Evolutionary conservation across 2,888 invertebrate species (phyloP), one percentile per base, ranked within the genome.

Genomic region (Drosophila robusta): DNA sequence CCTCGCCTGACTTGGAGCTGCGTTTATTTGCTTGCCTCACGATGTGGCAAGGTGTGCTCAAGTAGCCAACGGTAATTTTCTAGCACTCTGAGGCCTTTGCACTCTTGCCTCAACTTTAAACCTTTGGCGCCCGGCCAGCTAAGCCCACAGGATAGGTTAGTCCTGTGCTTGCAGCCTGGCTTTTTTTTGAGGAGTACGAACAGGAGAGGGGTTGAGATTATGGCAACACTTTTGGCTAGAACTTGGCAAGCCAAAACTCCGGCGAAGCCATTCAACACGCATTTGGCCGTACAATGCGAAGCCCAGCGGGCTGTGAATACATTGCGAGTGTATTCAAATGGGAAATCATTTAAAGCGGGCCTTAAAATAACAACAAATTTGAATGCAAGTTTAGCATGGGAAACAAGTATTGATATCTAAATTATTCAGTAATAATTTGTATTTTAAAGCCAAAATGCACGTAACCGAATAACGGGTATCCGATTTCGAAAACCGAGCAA

Each of bases 11-110:
- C 36, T 34, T 60, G 65, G 54, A 41, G 39, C 51, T 60, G 55
- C 74, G 78, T 62, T 68, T 73, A 78, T 78, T 78, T 73, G 78
- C 69, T 55, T 51, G 60, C 52, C 56, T 46, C 60, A 42, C 36
- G 34, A 2, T 18, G 57, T 38, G 68, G 50, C 54, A 55, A 67
- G 70, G 75, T 79, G 67, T 75, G 61, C 75, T 63, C 70, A 70
- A 77, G 79, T 77, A 70, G 79, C 79, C 76, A 78, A 67, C 66
- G 61, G 56, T 74, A 69, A 78, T 78, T 78, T 65, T 58, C 46
- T 39, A 52, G 52, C 62, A 68, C 63, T 60, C 36, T 42, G 49
- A 77, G 78, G 78, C 69, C 78, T 78, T 78, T 78, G 78, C 80
- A 73, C 78, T 77, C 66, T 51, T 12, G 55, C 51, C 18, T 64